Base-by-base conservation (phyloP, 2,888 invertebrate species). In the Rhagonycha fulva region DNA sequence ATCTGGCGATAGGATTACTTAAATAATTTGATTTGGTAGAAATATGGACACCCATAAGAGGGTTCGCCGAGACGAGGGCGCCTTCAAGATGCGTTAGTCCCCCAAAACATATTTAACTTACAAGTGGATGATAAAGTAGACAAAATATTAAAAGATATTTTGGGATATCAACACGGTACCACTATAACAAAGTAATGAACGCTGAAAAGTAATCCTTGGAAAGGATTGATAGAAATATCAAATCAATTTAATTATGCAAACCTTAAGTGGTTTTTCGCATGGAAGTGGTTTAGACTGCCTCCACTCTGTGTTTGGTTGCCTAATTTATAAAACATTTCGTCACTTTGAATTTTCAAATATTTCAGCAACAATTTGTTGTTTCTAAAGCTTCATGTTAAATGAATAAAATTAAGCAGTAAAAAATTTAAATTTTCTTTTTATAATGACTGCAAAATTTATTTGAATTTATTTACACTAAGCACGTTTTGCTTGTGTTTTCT, bases 391-490 rank as follows among this genome's bases (percentile, higher is more conserved):
- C 12, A 47, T n/a, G 47, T n/a, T 47, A 47, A 47, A 47, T 47
- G 47, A 47, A 47, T 47, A 47, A 47, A 47, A 47, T 47, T 12
- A 47, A 47, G 47, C 47, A n/a, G 47, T 47, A 47, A 47, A 12
- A 47, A 47, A 47, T 47, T 47, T 47, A 47, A 47, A 47, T 47
- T 47, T 47, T 47, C 47, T 47, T 47, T 47, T 47, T 47, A 47
- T 68, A 26, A 28, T 68, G 30, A 32, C 32, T 28, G 28, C n/a
- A 67, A 67, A 67, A 67, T 28, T 67, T 71, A 68, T 71, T 66
- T 71, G n/a, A 71, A 62, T 24, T 76, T 76, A 76, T 79, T 79
- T 79, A 79, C 72, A 75, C 76, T 23, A 67, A 68, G 76, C 78
- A 78, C 78, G 78, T 78, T 62, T 63, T 68, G 70, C 70, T 30